Base-by-base conservation (phyloP, 2,113 vertebrate genomes). In the Hystrix cristata region DNA sequence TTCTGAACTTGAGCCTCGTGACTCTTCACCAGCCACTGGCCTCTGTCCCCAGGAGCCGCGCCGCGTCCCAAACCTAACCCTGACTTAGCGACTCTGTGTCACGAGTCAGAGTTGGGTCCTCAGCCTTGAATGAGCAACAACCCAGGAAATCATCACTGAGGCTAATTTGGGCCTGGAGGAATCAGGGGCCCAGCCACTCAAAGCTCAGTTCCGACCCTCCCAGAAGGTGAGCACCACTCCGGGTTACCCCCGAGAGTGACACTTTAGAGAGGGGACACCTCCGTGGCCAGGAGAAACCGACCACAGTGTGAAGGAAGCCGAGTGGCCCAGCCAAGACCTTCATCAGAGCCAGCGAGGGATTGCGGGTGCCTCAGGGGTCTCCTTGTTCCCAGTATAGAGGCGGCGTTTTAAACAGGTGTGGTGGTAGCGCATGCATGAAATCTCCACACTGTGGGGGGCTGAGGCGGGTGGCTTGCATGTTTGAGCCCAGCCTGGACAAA, bases 131-230 rank as follows among this genome's bases (percentile, higher is more conserved):
- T 81, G 11, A 48, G 64, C 27, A 8, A 31, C 6, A 27, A 8
- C 4, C 4, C 16, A 8, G n/a, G 16, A 25, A 67, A 12, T 3
- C 2, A 0, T 25, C n/a, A 8, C 14, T 3, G 34, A 29, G 3
- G 19, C 15, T 21, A 19, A 38, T 14, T 11, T 25, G 55, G 29
- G 59, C 65, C 9, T 21, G 31, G 9, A 29, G 46, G 51, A 29
- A 21, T 0, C 9, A 60, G 15, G 38, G 11, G 43, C 21, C 12
- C 0, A 21, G 18, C 29, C 51, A 1, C 62, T 19, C 34, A 11
- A 34, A 10, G 34, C 62, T 7, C 55, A 16, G 38, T 53, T 48
- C 2, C 1, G 55, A 48, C 55, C 7, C 80, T 51, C 38, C 64
- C 11, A 5, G n/a, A 25, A 25, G 8, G 38, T 46, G 55, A 74